These are phyloP conservation scores for Anodontia alba DNA, from an alignment of 2,888 invertebrate genomes.

Conservation along the genomic window DNA sequence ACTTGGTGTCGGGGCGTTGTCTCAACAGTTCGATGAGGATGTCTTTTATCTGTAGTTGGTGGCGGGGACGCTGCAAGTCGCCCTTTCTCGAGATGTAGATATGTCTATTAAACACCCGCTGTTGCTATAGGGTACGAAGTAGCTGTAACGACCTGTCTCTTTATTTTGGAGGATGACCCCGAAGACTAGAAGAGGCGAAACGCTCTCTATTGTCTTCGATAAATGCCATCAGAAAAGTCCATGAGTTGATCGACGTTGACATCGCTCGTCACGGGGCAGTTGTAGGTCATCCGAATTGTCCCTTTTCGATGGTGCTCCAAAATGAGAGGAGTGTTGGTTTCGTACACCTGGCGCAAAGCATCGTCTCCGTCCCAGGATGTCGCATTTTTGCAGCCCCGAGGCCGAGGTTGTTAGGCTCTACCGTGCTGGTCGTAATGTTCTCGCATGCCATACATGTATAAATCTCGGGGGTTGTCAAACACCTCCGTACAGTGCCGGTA, in stretches of 20 bases:
- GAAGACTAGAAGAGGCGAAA: no score
- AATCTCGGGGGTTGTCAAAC: conserved; percentile 23
- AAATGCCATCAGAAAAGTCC: not conserved
- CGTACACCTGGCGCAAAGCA: conserved; percentile 6
- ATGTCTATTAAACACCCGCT: no score
- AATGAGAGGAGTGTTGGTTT: conserved; percentile 17
- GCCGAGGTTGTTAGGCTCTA: conserved; percentile 26
- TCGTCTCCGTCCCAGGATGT: conserved; percentile 25
- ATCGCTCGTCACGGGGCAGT: not conserved
- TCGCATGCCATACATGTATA: conserved; percentile 30
- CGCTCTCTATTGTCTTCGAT: not conserved
- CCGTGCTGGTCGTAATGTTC: conserved; percentile 22
- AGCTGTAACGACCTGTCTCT: no score
- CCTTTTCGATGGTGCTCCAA: conserved; percentile 7
- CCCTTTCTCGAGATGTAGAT: no score
- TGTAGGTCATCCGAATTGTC: conserved; percentile 3
- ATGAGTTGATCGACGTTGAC: conserved; percentile 8
- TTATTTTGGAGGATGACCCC: no score
- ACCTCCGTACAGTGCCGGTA: conserved; percentile 29
- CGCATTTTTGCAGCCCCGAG: conserved; percentile 18
- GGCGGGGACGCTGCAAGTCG: no score
- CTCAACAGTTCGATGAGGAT: conserved; percentile 17
- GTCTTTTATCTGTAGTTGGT: no score
- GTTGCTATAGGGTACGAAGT: no score
- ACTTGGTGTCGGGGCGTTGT: conserved; percentile 43